Evolutionary conservation across 1,140 invertebrate genomes (phyloP).

Genomic region (Zaprionus inermis): DNA sequence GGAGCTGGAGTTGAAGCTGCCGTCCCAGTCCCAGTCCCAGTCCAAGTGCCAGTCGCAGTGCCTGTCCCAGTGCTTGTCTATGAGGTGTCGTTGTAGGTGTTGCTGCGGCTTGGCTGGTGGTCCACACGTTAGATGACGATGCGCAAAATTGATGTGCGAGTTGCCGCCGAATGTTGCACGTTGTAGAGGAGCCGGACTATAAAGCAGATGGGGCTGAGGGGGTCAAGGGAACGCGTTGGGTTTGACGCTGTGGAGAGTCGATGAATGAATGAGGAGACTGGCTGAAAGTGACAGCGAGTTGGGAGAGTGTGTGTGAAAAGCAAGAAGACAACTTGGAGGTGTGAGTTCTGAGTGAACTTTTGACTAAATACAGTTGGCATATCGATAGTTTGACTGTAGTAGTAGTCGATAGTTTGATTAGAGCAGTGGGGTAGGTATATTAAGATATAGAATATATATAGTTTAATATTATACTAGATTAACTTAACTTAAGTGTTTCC

Average conservation of each 20-base stretch:
- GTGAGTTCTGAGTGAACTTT: neutral
- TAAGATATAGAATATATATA: too few relatives aligned
- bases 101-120: slow-evolving; percentile 72
- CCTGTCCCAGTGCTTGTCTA: slow-evolving; percentile 51
- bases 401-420: neutral
- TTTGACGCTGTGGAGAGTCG: neutral
- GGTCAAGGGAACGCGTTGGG: neutral
- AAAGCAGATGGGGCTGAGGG: neutral
- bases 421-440: too few relatives aligned
- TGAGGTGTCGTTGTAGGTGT: slow-evolving; percentile 79
- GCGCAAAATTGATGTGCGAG: slow-evolving; percentile 75
- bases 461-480: too few relatives aligned
- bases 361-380: neutral
- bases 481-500: too few relatives aligned
- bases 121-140: slow-evolving; percentile 76
- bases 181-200: neutral
- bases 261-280: slow-evolving; percentile 37
- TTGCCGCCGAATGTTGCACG: slow-evolving; percentile 15
- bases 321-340: neutral
- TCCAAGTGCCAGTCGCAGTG: neutral
- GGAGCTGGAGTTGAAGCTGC: slow-evolving; percentile 3
- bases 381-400: neutral
- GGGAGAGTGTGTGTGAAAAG: neutral
- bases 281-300: slow-evolving; percentile 42
- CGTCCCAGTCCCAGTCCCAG: neutral